Evolutionary conservation across 1,140 invertebrate species (phyloP).

Genomic region (Nymphalis io): DNA sequence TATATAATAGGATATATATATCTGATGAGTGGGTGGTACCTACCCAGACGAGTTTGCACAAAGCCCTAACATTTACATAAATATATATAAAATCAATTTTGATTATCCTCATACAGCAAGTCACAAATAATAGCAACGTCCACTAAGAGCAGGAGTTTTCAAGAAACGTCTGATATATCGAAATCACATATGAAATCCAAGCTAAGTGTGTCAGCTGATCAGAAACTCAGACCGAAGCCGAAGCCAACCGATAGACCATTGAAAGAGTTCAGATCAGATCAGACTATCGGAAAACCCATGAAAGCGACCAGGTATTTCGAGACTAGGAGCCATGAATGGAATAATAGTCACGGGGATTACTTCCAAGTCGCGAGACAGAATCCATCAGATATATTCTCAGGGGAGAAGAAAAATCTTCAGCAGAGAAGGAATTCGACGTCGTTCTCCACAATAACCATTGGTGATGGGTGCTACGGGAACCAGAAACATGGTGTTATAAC

Average conservation of each 20-base stretch:
- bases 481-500: conserved; percentile 73
- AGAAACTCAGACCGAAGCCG: conserved; percentile 53
- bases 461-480: conserved; percentile 50
- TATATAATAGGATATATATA: too few species aligned
- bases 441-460: conserved; percentile 68
- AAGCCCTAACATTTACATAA: too few species aligned
- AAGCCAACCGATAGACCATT: conserved; percentile 49
- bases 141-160: conserved; percentile 62
- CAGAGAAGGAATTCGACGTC: conserved; percentile 69
- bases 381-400: conserved; percentile 47
- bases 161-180: conserved; percentile 50
- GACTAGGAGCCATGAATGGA: conserved; percentile 52
- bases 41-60: too few species aligned
- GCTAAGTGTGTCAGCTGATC: conserved; percentile 60
- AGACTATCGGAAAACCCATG: conserved; percentile 57
- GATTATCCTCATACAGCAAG: conserved; percentile 51
- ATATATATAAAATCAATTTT: too few species aligned
- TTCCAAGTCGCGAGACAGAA: conserved; percentile 51
- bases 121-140: conserved; percentile 50
- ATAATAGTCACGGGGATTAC: conserved; percentile 56
- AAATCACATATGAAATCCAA: conserved; percentile 50
- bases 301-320: conserved; percentile 58
- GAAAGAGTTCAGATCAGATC: conserved; percentile 63
- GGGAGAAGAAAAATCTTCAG: conserved; percentile 56
- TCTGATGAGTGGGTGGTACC: too few species aligned